Evolutionary conservation across 2,113 vertebrate genomes (phyloP).

Genomic region (Vidua macroura): DNA sequence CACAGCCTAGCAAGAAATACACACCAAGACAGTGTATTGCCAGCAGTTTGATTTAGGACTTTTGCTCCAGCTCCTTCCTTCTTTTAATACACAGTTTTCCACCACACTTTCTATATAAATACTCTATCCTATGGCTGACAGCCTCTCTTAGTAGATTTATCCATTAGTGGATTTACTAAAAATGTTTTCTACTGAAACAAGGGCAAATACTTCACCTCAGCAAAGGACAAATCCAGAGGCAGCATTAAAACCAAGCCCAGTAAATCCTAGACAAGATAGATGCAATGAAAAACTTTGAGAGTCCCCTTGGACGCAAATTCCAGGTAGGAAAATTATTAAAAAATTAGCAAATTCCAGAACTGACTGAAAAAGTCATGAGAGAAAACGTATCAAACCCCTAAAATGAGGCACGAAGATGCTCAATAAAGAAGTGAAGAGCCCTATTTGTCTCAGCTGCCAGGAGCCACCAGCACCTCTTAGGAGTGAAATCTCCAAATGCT

Average conservation of each 20-base stretch:
- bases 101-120: conserved; percentile 53
- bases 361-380: background rate
- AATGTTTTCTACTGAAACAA: conserved; percentile 36
- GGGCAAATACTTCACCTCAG: conserved; percentile 17
- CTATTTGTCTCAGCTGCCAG: background rate
- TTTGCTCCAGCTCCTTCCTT: conserved; percentile 19
- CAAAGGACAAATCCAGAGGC: background rate
- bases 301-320: background rate
- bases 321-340: background rate
- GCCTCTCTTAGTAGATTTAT: conserved; percentile 36
- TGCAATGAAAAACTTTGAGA: background rate
- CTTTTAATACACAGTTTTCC: conserved; percentile 55
- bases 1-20: conserved; percentile 21
- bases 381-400: background rate
- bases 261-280: background rate
- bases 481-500: background rate
- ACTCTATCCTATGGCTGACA: background rate
- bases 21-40: conserved; percentile 44
- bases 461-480: background rate
- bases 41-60: conserved; percentile 32
- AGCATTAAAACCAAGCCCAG: background rate
- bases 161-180: conserved; percentile 12
- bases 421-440: background rate
- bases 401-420: background rate
- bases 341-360: background rate